Evolutionary conservation across 2,888 invertebrate genomes (phyloP), one percentile per base, ranked within the genome.

Genomic region (Crioceris asparagi): DNA sequence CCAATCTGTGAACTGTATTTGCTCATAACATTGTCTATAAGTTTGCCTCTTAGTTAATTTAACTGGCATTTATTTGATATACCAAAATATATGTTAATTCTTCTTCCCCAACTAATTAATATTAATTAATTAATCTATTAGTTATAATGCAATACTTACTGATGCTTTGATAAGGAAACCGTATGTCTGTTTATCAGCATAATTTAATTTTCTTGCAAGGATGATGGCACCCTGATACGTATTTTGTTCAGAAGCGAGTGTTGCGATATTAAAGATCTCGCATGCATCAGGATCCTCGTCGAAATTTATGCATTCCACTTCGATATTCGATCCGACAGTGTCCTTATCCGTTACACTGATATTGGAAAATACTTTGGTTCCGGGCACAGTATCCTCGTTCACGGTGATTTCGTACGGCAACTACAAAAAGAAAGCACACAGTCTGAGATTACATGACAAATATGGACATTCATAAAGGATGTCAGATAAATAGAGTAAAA

Each of bases 311-410:
- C 77, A 79, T 40, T 74, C 76, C 4, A 91, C 77, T 62, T 85
- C 83, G 42, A 91, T 70, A 49, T 77, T 80, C 39, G 85, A 81
- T 1, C 91, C 90, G 8, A 83, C 75, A 3, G 78, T 75, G 59
- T 92, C 91, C 30, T 72, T 72, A 61, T 92, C 91, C 52, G 77
- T 79, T 6, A 88, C 80, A 38, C 72, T 64, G 36, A 92, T 82
- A 40, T 76, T 73, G 17, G 73, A 69, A 47, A 87, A 73, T 16
- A 91, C 72, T 0, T 81, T 81, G 4, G 76, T 75, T 2, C 82
- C 86, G 3, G 81, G 62, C 10, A 68, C 62, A 1, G 83, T 76
- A 57, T 90, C 83, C 67, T 90, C 90, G 27, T 76, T 71, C 5
- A 87, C 80, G 47, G 76, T 72, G 3, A 82, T 75, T 61, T 85